Percentiles rank a stretch among this genome's conserved stretches.
Evolutionary conservation across 2,888 invertebrate genomes (phyloP).

Genomic region (Salticus scenicus): DNA sequence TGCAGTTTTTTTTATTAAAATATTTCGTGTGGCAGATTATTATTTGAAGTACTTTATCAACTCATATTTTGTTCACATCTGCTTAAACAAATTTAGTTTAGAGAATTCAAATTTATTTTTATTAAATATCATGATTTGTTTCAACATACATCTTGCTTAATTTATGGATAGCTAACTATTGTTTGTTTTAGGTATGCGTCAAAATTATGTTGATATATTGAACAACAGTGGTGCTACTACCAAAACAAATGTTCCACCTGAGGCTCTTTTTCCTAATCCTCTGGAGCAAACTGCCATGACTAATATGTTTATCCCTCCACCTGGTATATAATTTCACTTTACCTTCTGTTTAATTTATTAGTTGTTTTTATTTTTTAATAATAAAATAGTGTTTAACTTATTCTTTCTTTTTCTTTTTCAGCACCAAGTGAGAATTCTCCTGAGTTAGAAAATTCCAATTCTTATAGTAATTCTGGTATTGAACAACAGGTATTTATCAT

Average conservation of each 20-base stretch:
- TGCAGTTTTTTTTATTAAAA: no score
- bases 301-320: slow-evolving; percentile 48
- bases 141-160: no score
- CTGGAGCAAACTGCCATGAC: slow-evolving; percentile 17
- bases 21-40: no score
- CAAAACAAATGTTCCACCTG: slow-evolving; percentile 41
- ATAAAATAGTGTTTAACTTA: not conserved
- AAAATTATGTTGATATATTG: slow-evolving; percentile 65
- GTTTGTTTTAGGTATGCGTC: slow-evolving; percentile 57
- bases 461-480: not conserved
- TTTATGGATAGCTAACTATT: no score
- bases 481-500: not conserved
- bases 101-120: no score
- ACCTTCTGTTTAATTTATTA: no score
- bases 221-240: slow-evolving; percentile 49
- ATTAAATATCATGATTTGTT: no score
- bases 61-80: no score
- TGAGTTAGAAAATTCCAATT: not conserved
- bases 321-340: not conserved
- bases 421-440: not conserved
- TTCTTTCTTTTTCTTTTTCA: not conserved
- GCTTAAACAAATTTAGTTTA: no score
- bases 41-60: no score
- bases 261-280: slow-evolving; percentile 50
- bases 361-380: no score